Evolutionary conservation across 1,140 invertebrate species (phyloP).

Genomic region (Bombus breviceps): DNA sequence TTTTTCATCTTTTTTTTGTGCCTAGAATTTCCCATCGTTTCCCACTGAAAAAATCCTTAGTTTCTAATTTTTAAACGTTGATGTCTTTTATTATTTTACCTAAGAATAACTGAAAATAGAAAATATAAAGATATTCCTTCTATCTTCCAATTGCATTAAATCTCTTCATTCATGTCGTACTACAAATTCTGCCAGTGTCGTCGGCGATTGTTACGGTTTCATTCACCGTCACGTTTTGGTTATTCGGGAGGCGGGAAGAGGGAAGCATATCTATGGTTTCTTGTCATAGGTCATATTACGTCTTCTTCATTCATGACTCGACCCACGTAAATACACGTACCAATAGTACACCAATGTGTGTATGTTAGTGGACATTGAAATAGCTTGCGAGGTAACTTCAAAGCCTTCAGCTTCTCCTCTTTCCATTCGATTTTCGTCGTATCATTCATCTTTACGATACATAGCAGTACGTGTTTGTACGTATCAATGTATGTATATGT

Average conservation of each 20-base stretch:
- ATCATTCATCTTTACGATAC: slow-evolving; percentile 10
- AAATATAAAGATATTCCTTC: background rate
- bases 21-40: too few species aligned
- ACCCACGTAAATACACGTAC: slow-evolving; percentile 23
- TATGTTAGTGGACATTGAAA: background rate
- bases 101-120: too few species aligned
- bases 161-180: background rate
- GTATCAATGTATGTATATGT: background rate
- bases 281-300: slow-evolving; percentile 75
- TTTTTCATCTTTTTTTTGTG: too few species aligned
- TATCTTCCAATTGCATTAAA: background rate
- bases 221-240: slow-evolving; percentile 66
- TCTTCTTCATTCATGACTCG: slow-evolving; percentile 74
- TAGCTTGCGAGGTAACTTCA: slow-evolving; percentile 8
- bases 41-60: too few species aligned
- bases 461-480: background rate
- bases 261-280: slow-evolving; percentile 74
- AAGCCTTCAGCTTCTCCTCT: slow-evolving; percentile 28
- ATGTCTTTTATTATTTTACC: too few species aligned
- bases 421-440: slow-evolving; percentile 18
- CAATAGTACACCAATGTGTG: slow-evolving; percentile 17
- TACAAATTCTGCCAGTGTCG: slow-evolving; percentile 16
- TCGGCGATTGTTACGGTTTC: slow-evolving; percentile 59
- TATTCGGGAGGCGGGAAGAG: slow-evolving; percentile 22
- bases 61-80: too few species aligned